A percentile compares a stretch with the other conserved stretches of the same genome.
Conservation (phyloP, 2,888 invertebrate species). For the Cheiracanthium punctorium region DNA sequence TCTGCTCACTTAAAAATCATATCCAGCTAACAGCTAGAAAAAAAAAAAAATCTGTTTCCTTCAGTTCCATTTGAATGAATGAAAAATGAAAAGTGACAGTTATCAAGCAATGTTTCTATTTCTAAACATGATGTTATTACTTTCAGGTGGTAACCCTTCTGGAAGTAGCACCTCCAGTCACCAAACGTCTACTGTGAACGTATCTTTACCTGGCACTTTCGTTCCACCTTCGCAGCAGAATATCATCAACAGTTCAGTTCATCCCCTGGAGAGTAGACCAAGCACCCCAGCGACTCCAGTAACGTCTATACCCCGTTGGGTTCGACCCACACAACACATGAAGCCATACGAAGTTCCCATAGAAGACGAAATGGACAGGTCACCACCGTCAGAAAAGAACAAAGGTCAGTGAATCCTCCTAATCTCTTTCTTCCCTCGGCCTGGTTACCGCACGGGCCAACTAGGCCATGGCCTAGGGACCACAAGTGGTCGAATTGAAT, state of each 20-base stretch:
- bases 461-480: no score
- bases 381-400: constrained; percentile 48
- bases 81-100: no score
- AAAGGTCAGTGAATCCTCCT: constrained; percentile 35
- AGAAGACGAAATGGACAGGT: constrained; percentile 64
- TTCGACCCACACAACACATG: constrained; percentile 29
- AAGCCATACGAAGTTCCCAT: constrained; percentile 61
- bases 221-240: constrained; percentile 1
- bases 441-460: no score
- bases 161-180: constrained; percentile 34
- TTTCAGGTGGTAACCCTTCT: background rate
- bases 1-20: no score
- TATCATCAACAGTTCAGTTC: constrained; percentile 11
- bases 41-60: no score
- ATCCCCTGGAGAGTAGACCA: constrained; percentile 29
- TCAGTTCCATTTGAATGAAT: no score
- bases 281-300: background rate
- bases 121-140: no score
- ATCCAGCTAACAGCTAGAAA: no score
- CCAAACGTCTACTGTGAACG: constrained; percentile 34
- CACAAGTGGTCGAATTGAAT: no score
- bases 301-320: constrained; percentile 5
- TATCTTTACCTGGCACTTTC: constrained; percentile 31
- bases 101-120: no score
- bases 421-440: no score